Base-by-base conservation (phyloP, 2,113 vertebrate species). In the Pionites leucogaster region DNA sequence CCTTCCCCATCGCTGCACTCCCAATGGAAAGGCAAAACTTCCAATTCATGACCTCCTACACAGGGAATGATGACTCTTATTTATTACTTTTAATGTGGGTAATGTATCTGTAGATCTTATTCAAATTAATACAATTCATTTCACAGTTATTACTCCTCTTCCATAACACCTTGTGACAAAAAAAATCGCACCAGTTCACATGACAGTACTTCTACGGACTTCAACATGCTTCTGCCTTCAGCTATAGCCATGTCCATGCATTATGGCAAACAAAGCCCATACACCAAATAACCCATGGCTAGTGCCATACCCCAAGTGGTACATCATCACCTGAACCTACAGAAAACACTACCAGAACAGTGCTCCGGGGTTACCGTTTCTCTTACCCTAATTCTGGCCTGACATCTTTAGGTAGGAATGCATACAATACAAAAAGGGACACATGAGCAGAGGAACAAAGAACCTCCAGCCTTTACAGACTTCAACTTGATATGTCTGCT, bases 271-370 rank as follows among this genome's bases (percentile, higher is more conserved):
- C 39, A 22, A 25, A 57, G 20, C 27, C 49, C 59, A 18, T 1
- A 8, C 17, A 22, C 7, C 64, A 11, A 31, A 7, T 1, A 28
- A 27, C 22, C 8, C 49, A 1, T 4, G 2, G 13, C 18, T 35
- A 44, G 49, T 13, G 44, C 88, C 50, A 5, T 1, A 7, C 37
- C 7, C 27, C 42, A 13, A 49, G 24, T 1, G 7, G 12, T 52
- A 24, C 79, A 23, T 9, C 15, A 1, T 2, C 8, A 47, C 59
- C 4, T 0, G 17, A 23, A 22, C 57, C 22, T 7, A 33, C n/a
- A 62, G 60, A 35, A 53, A 62, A 22, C 44, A 17, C 41, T 3
- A 18, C 44, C 52, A 19, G 28, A 37, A 22, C 2, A 1, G 6
- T 18, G 63, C 47, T 59, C 29, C 20, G 68, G 42, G 31, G 19